Conservation (phyloP, 2,113 vertebrate genomes). For the Platysternon megacephalum region DNA sequence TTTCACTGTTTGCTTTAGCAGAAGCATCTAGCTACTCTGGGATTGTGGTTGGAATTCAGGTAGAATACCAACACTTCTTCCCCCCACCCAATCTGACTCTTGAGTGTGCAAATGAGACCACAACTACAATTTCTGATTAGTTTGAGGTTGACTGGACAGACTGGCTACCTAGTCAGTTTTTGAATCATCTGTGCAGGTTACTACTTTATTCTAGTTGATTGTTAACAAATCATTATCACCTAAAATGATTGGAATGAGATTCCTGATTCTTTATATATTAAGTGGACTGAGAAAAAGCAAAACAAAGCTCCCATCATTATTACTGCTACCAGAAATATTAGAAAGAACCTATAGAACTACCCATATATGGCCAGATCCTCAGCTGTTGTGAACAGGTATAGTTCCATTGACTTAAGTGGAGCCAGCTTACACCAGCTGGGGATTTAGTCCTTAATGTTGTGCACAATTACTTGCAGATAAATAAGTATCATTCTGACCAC, state of each 20-base stretch:
- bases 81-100: not conserved
- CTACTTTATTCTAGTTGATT: not conserved
- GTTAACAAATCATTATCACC: not conserved
- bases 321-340: not conserved
- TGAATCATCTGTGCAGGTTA: not conserved
- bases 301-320: not conserved
- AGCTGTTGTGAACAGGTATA: fast-evolving
- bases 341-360: not conserved
- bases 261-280: not conserved
- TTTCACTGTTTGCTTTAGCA: not conserved
- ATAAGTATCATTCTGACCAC: not conserved
- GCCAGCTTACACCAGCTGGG: not conserved
- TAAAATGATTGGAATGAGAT: not conserved
- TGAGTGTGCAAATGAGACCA: fast-evolving
- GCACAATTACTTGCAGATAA: not conserved
- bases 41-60: not conserved
- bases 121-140: not conserved
- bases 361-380: not conserved
- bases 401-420: not conserved
- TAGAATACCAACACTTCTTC: not conserved
- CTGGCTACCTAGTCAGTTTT: not conserved
- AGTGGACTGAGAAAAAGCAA: not conserved
- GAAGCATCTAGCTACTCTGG: not conserved
- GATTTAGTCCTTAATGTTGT: not conserved
- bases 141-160: not conserved